Base-by-base conservation (phyloP, 2,797 vertebrate species). In the Psittacula derbiana region DNA sequence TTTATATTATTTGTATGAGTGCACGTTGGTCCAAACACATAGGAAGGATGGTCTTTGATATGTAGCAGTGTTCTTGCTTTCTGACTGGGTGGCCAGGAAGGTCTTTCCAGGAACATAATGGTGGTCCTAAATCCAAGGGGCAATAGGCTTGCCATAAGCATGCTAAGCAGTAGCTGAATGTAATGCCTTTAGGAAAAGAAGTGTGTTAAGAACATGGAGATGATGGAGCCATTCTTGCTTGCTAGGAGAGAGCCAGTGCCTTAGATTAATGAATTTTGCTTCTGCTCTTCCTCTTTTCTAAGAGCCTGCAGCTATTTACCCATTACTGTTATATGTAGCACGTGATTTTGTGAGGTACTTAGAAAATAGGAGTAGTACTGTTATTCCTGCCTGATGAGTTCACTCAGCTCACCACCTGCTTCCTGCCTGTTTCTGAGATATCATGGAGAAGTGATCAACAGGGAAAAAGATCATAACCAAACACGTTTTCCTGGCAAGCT, bases 361-460 rank as follows among this genome's bases (percentile, higher is more conserved):
- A 31, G 27, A 55, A 80, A 87, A 62, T 12, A 53, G 55, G 16
- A 52, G 41, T 27, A 28, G 18, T 80, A 27, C 28, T 67, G 24
- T 30, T 90, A 0, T 86, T 73, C 24, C 46, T 91, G 36, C 43
- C 47, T 60, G 19, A 12, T 90, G 6, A 80, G 60, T 67, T 90
- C 11, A 47, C 74, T 65, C 50, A 33, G 27, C 13, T 86, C 16
- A 36, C n/a, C 58, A 69, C 50, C 71, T 96, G 78, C 81, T 85
- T 95, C 64, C 92, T 92, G 73, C 86, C 65, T 80, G 15, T 50
- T 88, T 53, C 53, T 80, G 78, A 93, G 79, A 44, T 73, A 58
- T 0, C 36, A 28, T 8, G 20, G 40, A 79, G 46, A 30, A 73
- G n/a, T 25, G 18, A 58, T 71, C 58, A 81, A 24, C 36, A 60